Evolutionary conservation across 2,888 invertebrate species (phyloP).

Genomic region (Plusia festucae): DNA sequence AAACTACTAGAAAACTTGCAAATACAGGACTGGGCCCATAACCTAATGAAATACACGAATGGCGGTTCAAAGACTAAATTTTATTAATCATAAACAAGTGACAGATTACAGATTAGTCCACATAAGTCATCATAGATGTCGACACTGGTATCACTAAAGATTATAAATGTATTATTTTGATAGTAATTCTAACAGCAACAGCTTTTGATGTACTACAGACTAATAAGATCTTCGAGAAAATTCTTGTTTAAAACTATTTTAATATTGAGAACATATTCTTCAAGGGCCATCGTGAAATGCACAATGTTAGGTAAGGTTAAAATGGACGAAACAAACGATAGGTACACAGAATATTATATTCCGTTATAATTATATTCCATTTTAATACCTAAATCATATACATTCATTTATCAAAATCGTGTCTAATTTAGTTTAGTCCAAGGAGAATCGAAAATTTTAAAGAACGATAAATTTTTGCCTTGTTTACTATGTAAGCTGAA

Average conservation of each 20-base stretch:
- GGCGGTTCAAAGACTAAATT: no score
- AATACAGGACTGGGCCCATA: no score
- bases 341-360: neutral
- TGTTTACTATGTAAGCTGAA: slow-evolving; percentile 31
- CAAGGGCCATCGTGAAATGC: neutral
- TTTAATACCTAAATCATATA: neutral
- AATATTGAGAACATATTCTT: slow-evolving; percentile 11
- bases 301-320: no score
- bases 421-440: neutral
- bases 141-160: no score
- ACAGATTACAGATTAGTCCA: no score
- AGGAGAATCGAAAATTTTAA: slow-evolving; percentile 14
- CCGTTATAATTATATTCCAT: no score
- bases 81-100: no score
- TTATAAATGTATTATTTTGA: no score
- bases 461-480: slow-evolving; percentile 30
- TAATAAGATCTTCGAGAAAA: slow-evolving; percentile 27
- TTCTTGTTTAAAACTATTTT: slow-evolving; percentile 22
- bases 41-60: no score
- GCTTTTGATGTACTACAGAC: slow-evolving; percentile 32
- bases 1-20: no score
- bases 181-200: slow-evolving; percentile 21
- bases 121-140: no score
- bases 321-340: neutral
- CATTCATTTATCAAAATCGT: neutral